phyloP scores from a whole-genome alignment of 2,113 vertebrate genomes.

The Formicarius rufipectus region DNA sequence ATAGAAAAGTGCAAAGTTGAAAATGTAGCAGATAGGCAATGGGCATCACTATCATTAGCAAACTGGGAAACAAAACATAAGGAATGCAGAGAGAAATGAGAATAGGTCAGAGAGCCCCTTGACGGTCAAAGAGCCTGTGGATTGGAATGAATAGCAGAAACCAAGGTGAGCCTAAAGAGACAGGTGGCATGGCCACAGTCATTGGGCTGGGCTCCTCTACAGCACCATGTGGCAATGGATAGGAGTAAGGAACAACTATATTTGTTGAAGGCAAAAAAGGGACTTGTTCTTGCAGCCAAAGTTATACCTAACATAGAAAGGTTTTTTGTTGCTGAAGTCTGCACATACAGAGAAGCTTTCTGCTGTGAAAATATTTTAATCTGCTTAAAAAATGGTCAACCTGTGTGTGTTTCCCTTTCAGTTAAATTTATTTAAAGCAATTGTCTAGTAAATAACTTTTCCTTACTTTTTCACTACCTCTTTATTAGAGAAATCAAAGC shows the following conservation, averaged over 20 bases:
- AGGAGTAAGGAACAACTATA: not conserved
- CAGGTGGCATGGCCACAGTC: not conserved
- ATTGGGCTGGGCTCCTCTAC: not conserved
- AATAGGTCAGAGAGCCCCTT: not conserved
- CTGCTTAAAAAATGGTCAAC: not conserved
- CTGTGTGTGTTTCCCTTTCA: not conserved
- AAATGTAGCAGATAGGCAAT: not conserved
- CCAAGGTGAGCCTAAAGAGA: not conserved
- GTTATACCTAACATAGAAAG: not conserved
- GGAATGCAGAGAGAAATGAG: not conserved
- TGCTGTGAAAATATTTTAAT: not conserved
- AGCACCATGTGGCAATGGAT: not conserved
- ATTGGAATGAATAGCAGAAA: not conserved
- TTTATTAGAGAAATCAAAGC: not conserved
- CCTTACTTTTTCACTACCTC: not conserved
- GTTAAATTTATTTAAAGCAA: not conserved
- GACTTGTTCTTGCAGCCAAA: not conserved
- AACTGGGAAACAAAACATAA: not conserved
- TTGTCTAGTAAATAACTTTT: not conserved
- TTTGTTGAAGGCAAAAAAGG: not conserved
- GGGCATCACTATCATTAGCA: not conserved
- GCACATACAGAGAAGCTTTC: not conserved
- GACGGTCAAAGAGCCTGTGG: not conserved
- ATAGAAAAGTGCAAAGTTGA: not conserved
- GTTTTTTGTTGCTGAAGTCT: not conserved